Percentiles rank a stretch among this genome's conserved stretches.
These are phyloP conservation scores for Ferrisia virgata DNA, from an alignment of 2,888 invertebrate genomes.

Conservation along the genomic window DNA sequence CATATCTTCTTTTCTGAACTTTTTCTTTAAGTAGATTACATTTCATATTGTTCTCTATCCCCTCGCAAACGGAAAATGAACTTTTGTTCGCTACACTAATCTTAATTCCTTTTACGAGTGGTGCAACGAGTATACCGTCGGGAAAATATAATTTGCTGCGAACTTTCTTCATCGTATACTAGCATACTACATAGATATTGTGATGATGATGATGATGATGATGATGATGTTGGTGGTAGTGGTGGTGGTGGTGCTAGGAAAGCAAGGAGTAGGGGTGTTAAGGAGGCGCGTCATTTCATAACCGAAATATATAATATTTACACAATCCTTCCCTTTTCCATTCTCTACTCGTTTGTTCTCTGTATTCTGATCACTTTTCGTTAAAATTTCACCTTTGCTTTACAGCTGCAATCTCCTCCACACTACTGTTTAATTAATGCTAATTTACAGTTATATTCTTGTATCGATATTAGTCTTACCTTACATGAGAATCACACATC, in stretches of 20 bases:
- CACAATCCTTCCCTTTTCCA: neutral
- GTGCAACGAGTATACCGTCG: conserved; percentile 2
- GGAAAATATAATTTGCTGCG: conserved; percentile 17
- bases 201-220: no score
- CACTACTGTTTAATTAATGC: neutral
- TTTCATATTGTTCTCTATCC: conserved; percentile 13
- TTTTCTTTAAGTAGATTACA: conserved; percentile 38
- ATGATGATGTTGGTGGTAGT: no score
- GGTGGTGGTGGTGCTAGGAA: no score
- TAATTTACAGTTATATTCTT: neutral
- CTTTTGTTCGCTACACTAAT: conserved; percentile 39
- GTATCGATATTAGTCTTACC: neutral
- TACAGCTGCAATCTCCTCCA: neutral
- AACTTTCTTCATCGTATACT: neutral
- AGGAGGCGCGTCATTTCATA: neutral
- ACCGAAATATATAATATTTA: neutral
- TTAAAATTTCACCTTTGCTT: neutral
- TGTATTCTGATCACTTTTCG: neutral
- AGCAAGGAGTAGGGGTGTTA: no score
- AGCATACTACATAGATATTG: no score
- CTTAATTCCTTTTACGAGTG: conserved; percentile 32
- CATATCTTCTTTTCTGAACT: conserved; percentile 36
- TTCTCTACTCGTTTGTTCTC: neutral
- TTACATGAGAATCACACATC: neutral
- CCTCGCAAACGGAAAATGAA: conserved; percentile 24